Percentiles rank a stretch among this genome's conserved stretches.
Conservation (phyloP, 2,113 vertebrate genomes). For the Piprites chloris region DNA sequence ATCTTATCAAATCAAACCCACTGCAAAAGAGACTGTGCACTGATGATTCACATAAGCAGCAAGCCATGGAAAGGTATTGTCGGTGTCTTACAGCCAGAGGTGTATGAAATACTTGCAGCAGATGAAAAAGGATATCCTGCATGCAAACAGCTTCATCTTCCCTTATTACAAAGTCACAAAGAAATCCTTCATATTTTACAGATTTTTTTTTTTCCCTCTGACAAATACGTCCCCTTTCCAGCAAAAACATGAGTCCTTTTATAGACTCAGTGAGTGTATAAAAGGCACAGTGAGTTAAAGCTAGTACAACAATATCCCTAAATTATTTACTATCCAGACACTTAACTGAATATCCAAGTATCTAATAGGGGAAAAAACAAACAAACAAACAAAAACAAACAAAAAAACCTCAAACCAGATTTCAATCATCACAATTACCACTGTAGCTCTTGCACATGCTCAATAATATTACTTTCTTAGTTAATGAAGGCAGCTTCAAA, state of each 20-base stretch:
- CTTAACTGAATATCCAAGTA: not conserved
- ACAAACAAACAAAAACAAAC: too few relatives aligned
- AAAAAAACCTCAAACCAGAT: not conserved
- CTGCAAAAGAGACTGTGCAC: not conserved
- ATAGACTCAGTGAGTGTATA: too few relatives aligned
- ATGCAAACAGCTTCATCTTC: not conserved
- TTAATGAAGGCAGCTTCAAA: not conserved
- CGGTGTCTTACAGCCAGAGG: not conserved
- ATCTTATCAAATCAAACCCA: slow-evolving; percentile 6
- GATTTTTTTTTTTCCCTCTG: not conserved
- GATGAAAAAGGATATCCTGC: not conserved
- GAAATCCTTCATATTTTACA: not conserved
- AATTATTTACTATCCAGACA: not conserved
- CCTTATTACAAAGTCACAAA: not conserved
- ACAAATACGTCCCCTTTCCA: not conserved
- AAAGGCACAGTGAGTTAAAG: not conserved
- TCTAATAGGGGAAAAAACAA: not conserved
- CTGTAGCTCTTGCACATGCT: not conserved
- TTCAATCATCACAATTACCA: not conserved
- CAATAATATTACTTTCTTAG: not conserved
- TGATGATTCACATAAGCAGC: not conserved
- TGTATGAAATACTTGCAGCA: not conserved
- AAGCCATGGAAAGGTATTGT: not conserved
- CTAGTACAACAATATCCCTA: not conserved
- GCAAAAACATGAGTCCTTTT: not conserved